phyloP scores from a whole-genome alignment of 2,113 vertebrate species.

The Stegostoma tigrinum region DNA sequence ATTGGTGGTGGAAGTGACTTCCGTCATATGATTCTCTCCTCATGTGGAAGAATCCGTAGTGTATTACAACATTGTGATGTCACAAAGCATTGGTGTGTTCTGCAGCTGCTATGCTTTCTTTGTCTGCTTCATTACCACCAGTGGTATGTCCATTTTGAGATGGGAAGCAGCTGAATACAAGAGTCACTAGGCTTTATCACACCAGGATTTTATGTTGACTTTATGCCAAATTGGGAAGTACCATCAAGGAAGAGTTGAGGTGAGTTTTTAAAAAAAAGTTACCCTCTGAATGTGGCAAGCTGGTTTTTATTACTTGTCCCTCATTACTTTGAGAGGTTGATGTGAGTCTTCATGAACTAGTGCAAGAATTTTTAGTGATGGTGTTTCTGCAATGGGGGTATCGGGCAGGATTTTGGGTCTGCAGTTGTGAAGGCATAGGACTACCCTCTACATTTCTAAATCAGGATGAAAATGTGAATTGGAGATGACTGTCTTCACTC shows the following conservation, averaged over 20 bases:
- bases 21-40: not conserved
- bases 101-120: not conserved
- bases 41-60: not conserved
- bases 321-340: not conserved
- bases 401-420: not conserved
- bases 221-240: not conserved
- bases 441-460: not conserved
- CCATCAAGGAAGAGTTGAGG: not conserved
- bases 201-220: not conserved
- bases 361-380: not conserved
- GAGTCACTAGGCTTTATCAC: not conserved
- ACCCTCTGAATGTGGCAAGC: not conserved
- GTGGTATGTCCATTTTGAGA: not conserved
- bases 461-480: not conserved
- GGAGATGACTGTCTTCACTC: not conserved
- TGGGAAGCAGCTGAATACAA: not conserved
- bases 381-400: not conserved
- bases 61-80: conserved; percentile 9
- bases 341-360: not conserved
- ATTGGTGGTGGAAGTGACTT: not conserved
- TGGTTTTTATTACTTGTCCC: not conserved
- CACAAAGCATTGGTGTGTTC: conserved; percentile 9
- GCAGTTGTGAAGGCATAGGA: not conserved
- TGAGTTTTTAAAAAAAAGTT: not conserved
- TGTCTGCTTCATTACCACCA: not conserved